Conservation (phyloP, 2,888 invertebrate species). For the Zele albiditarsus region DNA sequence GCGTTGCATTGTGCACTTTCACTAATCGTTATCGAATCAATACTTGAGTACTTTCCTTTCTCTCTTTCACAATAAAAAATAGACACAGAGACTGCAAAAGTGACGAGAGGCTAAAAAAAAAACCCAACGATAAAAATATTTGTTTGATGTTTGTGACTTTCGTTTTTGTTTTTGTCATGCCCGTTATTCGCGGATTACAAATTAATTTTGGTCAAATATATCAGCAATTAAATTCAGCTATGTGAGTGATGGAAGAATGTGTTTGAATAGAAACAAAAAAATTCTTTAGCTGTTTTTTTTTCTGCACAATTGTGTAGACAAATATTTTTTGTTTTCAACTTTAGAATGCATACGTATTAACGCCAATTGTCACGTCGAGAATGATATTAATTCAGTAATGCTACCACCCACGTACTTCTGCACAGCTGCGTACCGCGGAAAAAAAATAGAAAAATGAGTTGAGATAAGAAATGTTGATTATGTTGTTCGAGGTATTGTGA, state of each 20-base stretch:
- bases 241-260: too few species aligned
- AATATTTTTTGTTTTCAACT: background rate
- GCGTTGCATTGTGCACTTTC: slow-evolving; percentile 12
- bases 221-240: too few species aligned
- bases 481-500: background rate
- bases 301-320: too few species aligned
- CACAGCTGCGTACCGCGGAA: background rate
- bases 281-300: too few species aligned
- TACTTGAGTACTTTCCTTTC: background rate
- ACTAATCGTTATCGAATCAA: slow-evolving; percentile 21
- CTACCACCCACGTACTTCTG: background rate
- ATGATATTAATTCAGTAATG: background rate
- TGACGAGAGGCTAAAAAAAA: background rate
- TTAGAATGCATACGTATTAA: background rate
- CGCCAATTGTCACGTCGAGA: background rate
- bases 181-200: too few species aligned
- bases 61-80: background rate
- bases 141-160: background rate
- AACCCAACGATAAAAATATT: background rate
- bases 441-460: too few species aligned
- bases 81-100: too few species aligned
- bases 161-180: too few species aligned
- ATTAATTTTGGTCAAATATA: too few species aligned
- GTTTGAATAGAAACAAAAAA: too few species aligned
- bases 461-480: background rate